Conservation (phyloP, 2,797 vertebrate genomes). For the Numenius phaeopus region DNA sequence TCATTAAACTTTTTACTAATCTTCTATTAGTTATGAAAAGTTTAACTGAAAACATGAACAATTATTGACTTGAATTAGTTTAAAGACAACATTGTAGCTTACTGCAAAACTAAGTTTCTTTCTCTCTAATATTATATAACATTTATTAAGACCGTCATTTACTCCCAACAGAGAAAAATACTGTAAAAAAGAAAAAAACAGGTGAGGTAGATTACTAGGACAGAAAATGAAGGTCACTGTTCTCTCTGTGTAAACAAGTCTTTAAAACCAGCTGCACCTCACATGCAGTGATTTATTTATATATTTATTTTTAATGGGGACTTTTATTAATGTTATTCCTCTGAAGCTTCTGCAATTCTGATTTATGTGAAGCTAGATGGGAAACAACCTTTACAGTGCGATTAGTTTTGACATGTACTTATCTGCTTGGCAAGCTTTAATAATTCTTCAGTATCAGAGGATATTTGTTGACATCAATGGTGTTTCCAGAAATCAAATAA, state of each 20-base stretch:
- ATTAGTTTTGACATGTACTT: not conserved
- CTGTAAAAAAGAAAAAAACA: not conserved
- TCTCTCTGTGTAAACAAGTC: not conserved
- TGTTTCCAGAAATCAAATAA: conserved; percentile 4
- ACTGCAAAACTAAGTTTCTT: not conserved
- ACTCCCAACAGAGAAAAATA: not conserved
- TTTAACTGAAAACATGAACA: not conserved
- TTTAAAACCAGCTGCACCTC: not conserved
- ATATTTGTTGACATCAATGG: not conserved
- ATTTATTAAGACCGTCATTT: not conserved
- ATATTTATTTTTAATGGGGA: not conserved
- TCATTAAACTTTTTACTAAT: not conserved
- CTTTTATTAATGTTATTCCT: not conserved
- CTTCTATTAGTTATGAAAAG: not conserved
- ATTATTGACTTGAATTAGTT: not conserved
- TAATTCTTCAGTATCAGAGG: not conserved
- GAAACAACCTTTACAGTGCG: not conserved
- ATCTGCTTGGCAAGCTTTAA: not conserved
- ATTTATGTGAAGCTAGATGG: not conserved
- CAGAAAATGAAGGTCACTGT: not conserved
- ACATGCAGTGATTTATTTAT: not conserved
- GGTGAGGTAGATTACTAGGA: not conserved
- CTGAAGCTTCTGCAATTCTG: not conserved
- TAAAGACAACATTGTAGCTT: not conserved
- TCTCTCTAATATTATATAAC: not conserved